Base-by-base conservation (phyloP, 2,888 invertebrate genomes). In the Stenodera caucasica region DNA sequence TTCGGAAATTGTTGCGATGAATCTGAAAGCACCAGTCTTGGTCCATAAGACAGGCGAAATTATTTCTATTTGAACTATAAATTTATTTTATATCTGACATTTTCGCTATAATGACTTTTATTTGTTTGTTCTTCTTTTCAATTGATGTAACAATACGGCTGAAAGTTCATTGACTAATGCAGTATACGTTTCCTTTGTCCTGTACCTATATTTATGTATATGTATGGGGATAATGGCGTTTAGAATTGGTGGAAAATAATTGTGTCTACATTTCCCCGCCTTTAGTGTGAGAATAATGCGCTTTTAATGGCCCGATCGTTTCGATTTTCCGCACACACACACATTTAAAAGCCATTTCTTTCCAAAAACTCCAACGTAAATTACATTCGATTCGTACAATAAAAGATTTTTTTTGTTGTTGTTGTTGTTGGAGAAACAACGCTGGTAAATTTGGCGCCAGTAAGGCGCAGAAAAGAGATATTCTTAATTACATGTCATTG, bases 61-160 rank as follows among this genome's bases (percentile, higher is more conserved):
- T 18, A 40, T 40, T 40, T 18, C 6, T 40, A 18, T 45, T 45
- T 45, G 45, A 45, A 23, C 45, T 45, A 45, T 45, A 45, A 45
- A 45, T 45, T 45, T 23, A 45, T 45, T 45, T 45, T 45, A 45
- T 45, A 45, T 45, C 45, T 45, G 45, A 45, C 45, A 45, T 45
- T 45, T 45, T 18, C 21, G 45, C 45, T 18, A 45, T 45, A 45
- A 45, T 45, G 45, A 45, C 45, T 45, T 45, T 45, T 45, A 45
- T 45, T 45, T 45, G 45, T 45, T 45, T 45, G 45, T 45, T 23
- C 23, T 21, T 45, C 23, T 45, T 45, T 45, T 23, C 11, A 45
- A 45, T 6, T 45, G 45, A 45, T 45, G 21, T 12, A 45, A 45
- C 45, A 45, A 45, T 21, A 45, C 21, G 18, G n/a, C 23, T 23